Percentiles rank a stretch among this genome's conserved stretches.
phyloP scores from a whole-genome alignment of 1,140 invertebrate species.

The Leptopilina clavipes region DNA sequence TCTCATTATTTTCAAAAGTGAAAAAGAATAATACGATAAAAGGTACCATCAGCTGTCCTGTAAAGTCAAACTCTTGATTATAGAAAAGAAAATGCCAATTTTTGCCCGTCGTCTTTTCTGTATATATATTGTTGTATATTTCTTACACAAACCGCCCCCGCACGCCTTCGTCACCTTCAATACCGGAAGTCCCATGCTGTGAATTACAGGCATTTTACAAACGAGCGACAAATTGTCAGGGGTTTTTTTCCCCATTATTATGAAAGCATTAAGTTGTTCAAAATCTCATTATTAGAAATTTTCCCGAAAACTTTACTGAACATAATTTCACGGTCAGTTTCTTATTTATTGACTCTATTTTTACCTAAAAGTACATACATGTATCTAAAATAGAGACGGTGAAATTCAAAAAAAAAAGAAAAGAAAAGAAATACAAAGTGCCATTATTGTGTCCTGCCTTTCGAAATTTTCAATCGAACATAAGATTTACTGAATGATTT shows the following conservation, averaged over 20 bases:
- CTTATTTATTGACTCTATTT: neutral
- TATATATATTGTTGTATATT: slow-evolving; percentile 64
- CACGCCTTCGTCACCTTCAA: slow-evolving; percentile 41
- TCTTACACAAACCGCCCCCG: slow-evolving; percentile 69
- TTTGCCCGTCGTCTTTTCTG: slow-evolving; percentile 53
- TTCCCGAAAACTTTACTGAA: too few species aligned
- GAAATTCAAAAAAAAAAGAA: too few species aligned
- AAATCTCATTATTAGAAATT: too few species aligned
- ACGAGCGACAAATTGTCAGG: slow-evolving; percentile 61
- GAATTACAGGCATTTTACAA: slow-evolving; percentile 61
- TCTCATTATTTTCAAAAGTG: slow-evolving; percentile 7
- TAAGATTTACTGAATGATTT: too few species aligned
- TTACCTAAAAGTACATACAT: too few species aligned
- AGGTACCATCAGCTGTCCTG: slow-evolving; percentile 35
- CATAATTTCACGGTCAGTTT: too few species aligned
- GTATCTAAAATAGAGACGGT: too few species aligned
- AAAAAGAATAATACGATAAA: slow-evolving; percentile 4
- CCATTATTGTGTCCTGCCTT: too few species aligned
- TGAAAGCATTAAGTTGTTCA: too few species aligned
- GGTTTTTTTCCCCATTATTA: slow-evolving; percentile 46
- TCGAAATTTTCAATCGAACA: too few species aligned
- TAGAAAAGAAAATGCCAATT: slow-evolving; percentile 32
- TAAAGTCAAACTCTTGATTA: slow-evolving; percentile 33
- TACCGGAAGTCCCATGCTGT: slow-evolving; percentile 69
- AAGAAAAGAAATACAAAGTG: too few species aligned